phyloP scores from a whole-genome alignment of 1,140 invertebrate species.

The Teleopsis dalmanni region DNA sequence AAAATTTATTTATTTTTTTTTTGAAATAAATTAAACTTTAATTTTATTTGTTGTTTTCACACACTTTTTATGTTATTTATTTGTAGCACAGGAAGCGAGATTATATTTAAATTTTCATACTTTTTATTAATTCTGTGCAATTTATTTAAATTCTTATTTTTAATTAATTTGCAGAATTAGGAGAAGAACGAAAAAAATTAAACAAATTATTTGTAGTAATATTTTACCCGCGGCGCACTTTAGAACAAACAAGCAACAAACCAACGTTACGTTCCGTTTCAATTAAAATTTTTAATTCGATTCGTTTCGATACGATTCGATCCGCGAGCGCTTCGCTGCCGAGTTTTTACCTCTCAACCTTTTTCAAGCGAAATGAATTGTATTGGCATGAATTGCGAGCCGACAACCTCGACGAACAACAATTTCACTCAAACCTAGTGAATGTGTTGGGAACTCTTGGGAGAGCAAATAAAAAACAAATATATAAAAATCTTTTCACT shows the following conservation, averaged over 20 bases:
- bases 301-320: constrained; percentile 1
- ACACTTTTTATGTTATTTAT: neutral
- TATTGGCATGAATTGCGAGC: neutral
- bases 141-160: neutral
- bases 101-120: constrained; percentile 1
- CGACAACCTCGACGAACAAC: constrained; percentile 5
- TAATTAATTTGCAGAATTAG: neutral
- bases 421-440: neutral
- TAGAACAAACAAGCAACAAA: neutral
- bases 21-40: neutral
- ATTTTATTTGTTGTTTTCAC: neutral
- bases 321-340: constrained; percentile 5
- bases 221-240: neutral
- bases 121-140: neutral
- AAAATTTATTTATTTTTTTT: neutral
- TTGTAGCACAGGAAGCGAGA: neutral
- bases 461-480: neutral
- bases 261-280: neutral
- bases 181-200: neutral
- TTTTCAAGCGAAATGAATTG: constrained; percentile 11
- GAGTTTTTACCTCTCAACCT: constrained; percentile 9
- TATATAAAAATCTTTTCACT: neutral
- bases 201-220: neutral
- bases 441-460: neutral
- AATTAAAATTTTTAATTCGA: too few relatives aligned